A percentile compares a stretch with the other conserved stretches of the same genome.
phyloP scores from a whole-genome alignment of 2,797 vertebrate genomes.

The Xenopus petersii region DNA sequence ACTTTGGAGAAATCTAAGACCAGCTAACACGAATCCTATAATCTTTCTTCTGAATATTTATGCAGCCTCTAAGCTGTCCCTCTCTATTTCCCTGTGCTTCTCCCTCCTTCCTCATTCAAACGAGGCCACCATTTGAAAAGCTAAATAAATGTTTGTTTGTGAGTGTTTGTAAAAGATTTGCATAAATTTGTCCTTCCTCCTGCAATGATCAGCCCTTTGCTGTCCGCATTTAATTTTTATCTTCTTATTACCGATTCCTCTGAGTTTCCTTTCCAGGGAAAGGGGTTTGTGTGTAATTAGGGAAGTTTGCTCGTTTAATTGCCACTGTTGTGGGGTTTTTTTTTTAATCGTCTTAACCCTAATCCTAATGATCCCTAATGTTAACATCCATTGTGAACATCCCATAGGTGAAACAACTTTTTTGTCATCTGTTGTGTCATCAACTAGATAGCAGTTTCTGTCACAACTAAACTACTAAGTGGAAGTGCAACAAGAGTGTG shows the following conservation, averaged over 20 bases:
- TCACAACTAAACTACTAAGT: no score
- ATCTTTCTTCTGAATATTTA: constrained; percentile 87
- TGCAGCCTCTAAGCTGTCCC: constrained; percentile 78
- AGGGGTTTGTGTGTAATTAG: no score
- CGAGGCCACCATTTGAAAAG: constrained; percentile 77
- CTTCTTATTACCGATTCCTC: neutral
- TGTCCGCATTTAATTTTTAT: constrained; percentile 49
- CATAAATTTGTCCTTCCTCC: constrained; percentile 72
- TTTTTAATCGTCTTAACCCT: neutral
- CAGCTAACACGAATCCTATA: constrained; percentile 77
- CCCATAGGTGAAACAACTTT: no score
- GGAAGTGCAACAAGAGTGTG: no score
- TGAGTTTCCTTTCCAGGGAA: neutral
- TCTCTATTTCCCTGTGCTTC: constrained; percentile 66
- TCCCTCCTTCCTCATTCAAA: constrained; percentile 74
- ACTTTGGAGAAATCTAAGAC: constrained; percentile 79
- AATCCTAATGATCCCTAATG: neutral
- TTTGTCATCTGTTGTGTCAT: no score
- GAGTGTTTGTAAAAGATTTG: constrained; percentile 81
- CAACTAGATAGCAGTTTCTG: no score
- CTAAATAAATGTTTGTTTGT: constrained; percentile 79
- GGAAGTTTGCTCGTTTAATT: neutral
- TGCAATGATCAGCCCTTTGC: constrained; percentile 70
- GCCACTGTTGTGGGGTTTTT: neutral
- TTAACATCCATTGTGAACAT: no score